Percentiles rank a stretch among this genome's conserved stretches.
Evolutionary conservation across 2,888 invertebrate species (phyloP).

Genomic region (Euplagia quadripunctaria): DNA sequence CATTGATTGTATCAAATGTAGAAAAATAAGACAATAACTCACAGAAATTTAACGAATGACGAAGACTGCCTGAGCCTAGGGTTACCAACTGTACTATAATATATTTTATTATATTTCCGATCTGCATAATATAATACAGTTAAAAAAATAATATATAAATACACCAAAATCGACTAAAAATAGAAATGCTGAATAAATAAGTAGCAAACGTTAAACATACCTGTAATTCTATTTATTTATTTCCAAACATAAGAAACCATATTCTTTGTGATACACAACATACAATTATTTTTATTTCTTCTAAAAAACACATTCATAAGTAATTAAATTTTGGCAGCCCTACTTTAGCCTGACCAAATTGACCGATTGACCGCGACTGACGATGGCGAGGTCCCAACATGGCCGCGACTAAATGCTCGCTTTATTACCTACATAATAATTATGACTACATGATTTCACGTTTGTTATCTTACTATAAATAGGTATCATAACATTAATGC

Average conservation of each 20-base stretch:
- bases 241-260: not conserved
- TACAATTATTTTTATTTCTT: too few species aligned
- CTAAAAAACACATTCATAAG: too few species aligned
- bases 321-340: not conserved
- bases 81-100: too few species aligned
- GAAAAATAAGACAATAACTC: too few species aligned
- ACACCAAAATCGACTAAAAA: not conserved
- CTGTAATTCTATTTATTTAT: not conserved
- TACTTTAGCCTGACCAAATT: not conserved
- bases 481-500: not conserved
- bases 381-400: not conserved
- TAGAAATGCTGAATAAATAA: not conserved
- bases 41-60: too few species aligned
- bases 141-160: too few species aligned
- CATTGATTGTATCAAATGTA: too few species aligned
- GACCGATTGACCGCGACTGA: conserved; percentile 7
- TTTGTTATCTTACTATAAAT: not conserved
- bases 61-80: too few species aligned
- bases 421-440: conserved; percentile 7
- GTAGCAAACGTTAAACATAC: not conserved
- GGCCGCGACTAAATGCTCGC: conserved; percentile 20
- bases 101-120: too few species aligned
- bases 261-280: not conserved
- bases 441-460: not conserved
- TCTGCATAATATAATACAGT: too few species aligned